phyloP scores from a whole-genome alignment of 92 coral and sea anemone genomes.

The Siderastrea radians region DNA sequence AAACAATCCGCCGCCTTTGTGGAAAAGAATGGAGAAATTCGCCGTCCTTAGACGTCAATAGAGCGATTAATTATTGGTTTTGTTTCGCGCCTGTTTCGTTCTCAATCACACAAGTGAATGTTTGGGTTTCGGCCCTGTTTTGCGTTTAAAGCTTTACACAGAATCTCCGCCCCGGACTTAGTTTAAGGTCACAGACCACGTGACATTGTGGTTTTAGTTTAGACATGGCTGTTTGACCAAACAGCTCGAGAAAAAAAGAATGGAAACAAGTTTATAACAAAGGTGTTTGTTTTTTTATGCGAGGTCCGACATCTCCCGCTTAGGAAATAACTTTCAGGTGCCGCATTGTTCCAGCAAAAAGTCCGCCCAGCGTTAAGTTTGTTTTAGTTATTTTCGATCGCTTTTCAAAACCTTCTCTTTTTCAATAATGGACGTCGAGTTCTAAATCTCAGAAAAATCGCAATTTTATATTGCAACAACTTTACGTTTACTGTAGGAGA shows the following conservation, averaged over 20 bases:
- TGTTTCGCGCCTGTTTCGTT: constrained; percentile 64
- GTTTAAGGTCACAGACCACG: constrained; percentile 8
- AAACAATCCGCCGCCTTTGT: constrained; percentile 55
- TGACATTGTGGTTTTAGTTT: constrained; percentile 1
- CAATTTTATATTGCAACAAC: neutral
- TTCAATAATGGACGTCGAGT: neutral
- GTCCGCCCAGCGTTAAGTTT: neutral
- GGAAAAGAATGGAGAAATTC: constrained; percentile 58
- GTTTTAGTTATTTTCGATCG: neutral
- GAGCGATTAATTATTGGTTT: constrained; percentile 74
- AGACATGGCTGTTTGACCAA: neutral
- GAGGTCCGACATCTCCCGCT: constrained; percentile 3
- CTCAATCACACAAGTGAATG: constrained; percentile 46
- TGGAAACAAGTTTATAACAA: neutral
- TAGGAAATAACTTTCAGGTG: neutral
- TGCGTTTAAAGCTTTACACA: constrained; percentile 14
- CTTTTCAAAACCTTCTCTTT: neutral
- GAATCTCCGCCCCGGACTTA: constrained; percentile 30
- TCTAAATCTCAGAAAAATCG: neutral
- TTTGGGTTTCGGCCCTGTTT: constrained; percentile 59
- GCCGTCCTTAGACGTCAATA: constrained; percentile 72
- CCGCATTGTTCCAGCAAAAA: neutral
- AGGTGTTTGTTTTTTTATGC: constrained; percentile 18
- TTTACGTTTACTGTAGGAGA: neutral
- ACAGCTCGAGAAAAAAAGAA: neutral